Conservation (phyloP, 1,140 invertebrate genomes). For the Caenorhabditis inopinata region DNA sequence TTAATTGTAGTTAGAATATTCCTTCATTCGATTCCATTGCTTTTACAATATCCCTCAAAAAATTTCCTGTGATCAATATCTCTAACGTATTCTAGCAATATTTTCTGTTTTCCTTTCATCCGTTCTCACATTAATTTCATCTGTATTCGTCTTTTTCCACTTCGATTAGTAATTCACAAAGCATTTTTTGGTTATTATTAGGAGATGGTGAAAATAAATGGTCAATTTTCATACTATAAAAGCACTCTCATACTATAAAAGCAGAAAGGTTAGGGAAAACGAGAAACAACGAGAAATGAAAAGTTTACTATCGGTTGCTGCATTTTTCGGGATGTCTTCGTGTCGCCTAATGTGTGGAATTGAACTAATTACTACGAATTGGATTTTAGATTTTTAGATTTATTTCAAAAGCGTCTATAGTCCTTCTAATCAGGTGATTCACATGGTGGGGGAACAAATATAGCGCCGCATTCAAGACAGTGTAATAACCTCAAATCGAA, state of each 20-base stretch:
- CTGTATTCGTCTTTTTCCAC: no score
- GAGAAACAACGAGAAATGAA: background rate
- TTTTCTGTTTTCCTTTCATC: no score
- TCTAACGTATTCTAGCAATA: no score
- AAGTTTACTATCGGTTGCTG: background rate
- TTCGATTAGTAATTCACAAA: background rate
- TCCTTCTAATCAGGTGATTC: no score
- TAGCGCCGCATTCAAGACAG: no score
- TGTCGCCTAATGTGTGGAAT: constrained; percentile 21
- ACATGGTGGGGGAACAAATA: no score
- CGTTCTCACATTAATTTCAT: no score
- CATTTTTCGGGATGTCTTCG: background rate
- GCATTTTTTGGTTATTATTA: background rate
- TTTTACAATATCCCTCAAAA: no score
- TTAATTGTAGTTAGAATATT: background rate
- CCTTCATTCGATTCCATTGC: no score
- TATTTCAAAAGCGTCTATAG: background rate
- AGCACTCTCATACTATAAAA: constrained; percentile 24
- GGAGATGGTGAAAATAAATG: background rate
- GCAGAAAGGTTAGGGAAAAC: background rate
- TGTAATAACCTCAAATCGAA: no score
- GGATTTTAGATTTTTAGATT: constrained; percentile 21
- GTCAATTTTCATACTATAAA: background rate
- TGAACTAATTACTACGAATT: background rate
- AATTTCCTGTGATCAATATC: no score